These are phyloP conservation scores for Heliangelus exortis DNA, from an alignment of 2,797 vertebrate genomes.

Conservation along the genomic window DNA sequence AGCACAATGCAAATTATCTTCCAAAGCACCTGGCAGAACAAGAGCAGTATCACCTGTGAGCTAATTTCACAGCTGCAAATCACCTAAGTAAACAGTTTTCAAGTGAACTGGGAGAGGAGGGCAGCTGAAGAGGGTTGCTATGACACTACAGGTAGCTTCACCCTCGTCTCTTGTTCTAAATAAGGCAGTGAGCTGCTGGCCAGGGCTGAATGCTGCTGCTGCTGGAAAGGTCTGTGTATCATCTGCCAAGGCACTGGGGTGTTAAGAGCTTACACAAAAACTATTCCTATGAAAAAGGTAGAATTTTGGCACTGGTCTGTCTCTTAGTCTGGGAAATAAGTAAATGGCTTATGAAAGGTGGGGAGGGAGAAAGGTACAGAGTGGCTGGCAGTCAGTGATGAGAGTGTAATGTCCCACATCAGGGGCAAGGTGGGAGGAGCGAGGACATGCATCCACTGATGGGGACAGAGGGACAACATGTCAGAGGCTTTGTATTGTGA, in stretches of 20 bases:
- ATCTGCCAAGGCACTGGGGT: accelerated
- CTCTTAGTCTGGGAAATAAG: neutral
- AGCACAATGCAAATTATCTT: neutral
- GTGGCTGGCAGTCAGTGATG: accelerated
- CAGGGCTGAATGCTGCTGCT: neutral
- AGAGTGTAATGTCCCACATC: accelerated
- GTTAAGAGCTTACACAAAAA: neutral
- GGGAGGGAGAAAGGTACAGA: neutral
- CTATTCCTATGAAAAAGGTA: neutral
- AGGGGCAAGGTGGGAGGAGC: neutral
- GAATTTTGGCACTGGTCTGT: accelerated
- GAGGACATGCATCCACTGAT: accelerated
- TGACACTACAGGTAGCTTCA: neutral
- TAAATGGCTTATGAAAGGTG: neutral
- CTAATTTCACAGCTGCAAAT: neutral
- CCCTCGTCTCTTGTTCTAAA: neutral
- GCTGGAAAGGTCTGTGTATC: neutral
- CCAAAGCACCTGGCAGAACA: neutral
- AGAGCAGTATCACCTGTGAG: neutral
- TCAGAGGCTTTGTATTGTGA: neutral
- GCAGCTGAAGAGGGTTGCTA: neutral
- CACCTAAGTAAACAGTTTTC: neutral
- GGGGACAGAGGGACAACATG: neutral
- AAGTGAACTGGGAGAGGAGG: neutral
- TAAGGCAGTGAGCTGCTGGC: neutral